Evolutionary conservation across 2,888 invertebrate genomes (phyloP).

Genomic region (Teleiodes luculella): DNA sequence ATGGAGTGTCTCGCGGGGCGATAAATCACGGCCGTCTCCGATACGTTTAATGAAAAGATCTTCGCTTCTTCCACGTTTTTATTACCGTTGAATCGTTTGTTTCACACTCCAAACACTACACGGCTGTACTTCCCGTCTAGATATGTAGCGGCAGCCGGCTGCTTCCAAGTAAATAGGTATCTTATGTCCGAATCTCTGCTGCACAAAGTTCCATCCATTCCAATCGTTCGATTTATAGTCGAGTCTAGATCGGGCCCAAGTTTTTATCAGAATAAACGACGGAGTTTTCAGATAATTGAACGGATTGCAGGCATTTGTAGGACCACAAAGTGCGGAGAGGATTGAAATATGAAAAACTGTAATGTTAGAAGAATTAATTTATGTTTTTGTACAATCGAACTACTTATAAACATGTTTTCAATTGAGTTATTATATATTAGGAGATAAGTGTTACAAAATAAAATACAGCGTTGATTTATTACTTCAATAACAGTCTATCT

Average conservation of each 20-base stretch:
- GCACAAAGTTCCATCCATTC: slow-evolving; percentile 31
- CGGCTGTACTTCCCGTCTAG: not conserved
- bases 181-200: slow-evolving; percentile 29
- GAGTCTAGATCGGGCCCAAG: slow-evolving; percentile 27
- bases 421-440: too few relatives aligned
- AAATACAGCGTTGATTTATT: too few relatives aligned
- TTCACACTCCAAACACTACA: slow-evolving; percentile 6
- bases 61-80: slow-evolving; percentile 55
- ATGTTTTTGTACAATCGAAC: too few relatives aligned
- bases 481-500: not conserved
- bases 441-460: too few relatives aligned
- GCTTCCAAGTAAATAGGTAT: slow-evolving; percentile 27
- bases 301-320: not conserved
- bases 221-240: slow-evolving; percentile 39
- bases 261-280: slow-evolving; percentile 37
- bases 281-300: slow-evolving; percentile 22
- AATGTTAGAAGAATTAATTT: too few relatives aligned
- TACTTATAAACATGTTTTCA: not conserved
- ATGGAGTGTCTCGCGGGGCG: slow-evolving; percentile 68
- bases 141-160: not conserved
- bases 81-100: slow-evolving; percentile 48
- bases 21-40: slow-evolving; percentile 68
- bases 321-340: not conserved
- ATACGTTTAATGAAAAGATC: slow-evolving; percentile 74
- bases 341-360: too few relatives aligned